Evolutionary conservation across 2,888 invertebrate genomes (phyloP).

Genomic region (Cactoblastis cactorum): DNA sequence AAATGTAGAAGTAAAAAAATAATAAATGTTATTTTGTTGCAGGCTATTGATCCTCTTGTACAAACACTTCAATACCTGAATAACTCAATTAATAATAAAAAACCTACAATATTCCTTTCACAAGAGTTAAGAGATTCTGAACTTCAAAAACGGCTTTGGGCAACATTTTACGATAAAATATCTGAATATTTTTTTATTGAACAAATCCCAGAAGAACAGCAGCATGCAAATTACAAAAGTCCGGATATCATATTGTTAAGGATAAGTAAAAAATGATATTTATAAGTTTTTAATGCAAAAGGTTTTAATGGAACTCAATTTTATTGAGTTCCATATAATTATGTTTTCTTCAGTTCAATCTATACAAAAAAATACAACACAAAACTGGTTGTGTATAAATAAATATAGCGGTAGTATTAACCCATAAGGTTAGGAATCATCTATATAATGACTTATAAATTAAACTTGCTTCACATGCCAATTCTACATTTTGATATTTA

Average conservation of each 20-base stretch:
- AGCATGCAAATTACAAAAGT: slow-evolving; percentile 81
- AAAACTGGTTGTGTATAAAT: too few relatives aligned
- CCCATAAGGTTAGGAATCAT: too few relatives aligned
- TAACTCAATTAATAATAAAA: slow-evolving; percentile 54
- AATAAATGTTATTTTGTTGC: slow-evolving; percentile 48
- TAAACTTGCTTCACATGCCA: too few relatives aligned
- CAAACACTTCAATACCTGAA: slow-evolving; percentile 73
- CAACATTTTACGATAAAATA: slow-evolving; percentile 56
- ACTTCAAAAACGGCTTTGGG: slow-evolving; percentile 61
- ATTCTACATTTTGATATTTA: too few relatives aligned
- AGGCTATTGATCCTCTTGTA: slow-evolving; percentile 80
- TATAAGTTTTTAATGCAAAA: slow-evolving; percentile 26
- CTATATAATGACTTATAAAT: too few relatives aligned
- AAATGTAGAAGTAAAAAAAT: too few relatives aligned
- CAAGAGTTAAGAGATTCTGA: slow-evolving; percentile 85
- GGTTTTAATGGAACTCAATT: too few relatives aligned
- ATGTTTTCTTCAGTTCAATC: too few relatives aligned
- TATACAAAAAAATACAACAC: neutral
- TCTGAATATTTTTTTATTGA: slow-evolving; percentile 50
- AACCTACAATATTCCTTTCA: slow-evolving; percentile 80
- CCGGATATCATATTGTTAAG: slow-evolving; percentile 81
- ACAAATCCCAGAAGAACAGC: slow-evolving; percentile 77
- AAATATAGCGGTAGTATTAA: too few relatives aligned
- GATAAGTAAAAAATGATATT: slow-evolving; percentile 55
- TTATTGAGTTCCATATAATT: too few relatives aligned